Evolutionary conservation across 1,140 invertebrate species (phyloP).

Genomic region (Nephila pilipes): DNA sequence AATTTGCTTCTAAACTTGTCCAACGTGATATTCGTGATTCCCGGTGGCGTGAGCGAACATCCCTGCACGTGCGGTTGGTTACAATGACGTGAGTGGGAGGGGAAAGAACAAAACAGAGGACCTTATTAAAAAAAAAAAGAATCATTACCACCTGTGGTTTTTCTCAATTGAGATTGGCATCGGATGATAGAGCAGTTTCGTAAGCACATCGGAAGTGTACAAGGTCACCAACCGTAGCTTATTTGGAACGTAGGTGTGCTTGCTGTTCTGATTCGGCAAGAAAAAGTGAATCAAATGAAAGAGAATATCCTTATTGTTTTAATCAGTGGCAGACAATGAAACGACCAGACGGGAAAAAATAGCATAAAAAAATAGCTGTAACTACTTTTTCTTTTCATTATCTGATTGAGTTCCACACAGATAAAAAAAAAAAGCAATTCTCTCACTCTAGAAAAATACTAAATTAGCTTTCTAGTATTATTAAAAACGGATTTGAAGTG

Average conservation of each 20-base stretch:
- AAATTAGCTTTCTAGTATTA: too few species aligned
- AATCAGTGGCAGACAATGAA: background rate
- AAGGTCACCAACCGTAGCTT: background rate
- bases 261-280: too few species aligned
- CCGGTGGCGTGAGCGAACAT: background rate
- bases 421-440: too few species aligned
- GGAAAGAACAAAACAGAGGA: background rate
- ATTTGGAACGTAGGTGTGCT: background rate
- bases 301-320: background rate
- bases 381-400: background rate
- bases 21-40: slow-evolving; percentile 20
- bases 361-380: background rate
- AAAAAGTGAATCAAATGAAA: too few species aligned
- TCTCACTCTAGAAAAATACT: too few species aligned
- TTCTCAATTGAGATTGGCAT: background rate
- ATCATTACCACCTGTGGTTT: slow-evolving; percentile 16
- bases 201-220: background rate
- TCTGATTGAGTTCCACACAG: background rate
- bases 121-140: background rate
- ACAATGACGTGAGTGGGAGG: slow-evolving; percentile 25
- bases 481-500: too few species aligned
- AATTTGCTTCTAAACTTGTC: too few species aligned
- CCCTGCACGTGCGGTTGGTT: background rate
- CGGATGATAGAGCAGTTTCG: background rate
- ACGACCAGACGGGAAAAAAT: background rate